Evolutionary conservation across 2,888 invertebrate species (phyloP), one percentile per base, ranked within the genome.

Genomic region (Ennomos fuscantarius): DNA sequence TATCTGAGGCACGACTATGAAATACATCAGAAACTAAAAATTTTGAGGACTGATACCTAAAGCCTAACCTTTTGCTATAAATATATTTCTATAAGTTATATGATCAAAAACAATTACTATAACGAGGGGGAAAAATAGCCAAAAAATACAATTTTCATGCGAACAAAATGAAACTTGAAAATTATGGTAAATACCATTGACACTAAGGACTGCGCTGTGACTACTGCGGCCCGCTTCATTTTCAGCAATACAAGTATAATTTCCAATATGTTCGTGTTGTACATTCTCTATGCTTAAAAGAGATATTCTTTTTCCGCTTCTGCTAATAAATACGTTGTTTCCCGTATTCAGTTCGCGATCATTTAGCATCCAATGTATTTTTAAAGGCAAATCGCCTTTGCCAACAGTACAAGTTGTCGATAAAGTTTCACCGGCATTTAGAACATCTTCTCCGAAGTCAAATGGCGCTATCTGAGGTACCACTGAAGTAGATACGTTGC

Each of bases 361-460:
- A 75, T 96, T 95, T 65, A 95, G 93, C 60, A 93, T 94, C 96
- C 96, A 96, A 58, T 93, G 90, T 68, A 96, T 94, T 73, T 93
- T 93, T 69, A 95, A 86, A 32, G 95, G 95, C 52, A 94, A 82
- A 81, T 96, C 96, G 42, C 96, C 96, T 81, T 96, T 95, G 55
- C 93, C 93, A 51, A 95, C 94, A 54, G 95, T 93, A 78, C 96
- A 96, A 57, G 94, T 94, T n/a, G 94, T 92, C 65, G 95, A 94
- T 52, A 95, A 94, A 78, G 95, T 93, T 82, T 96, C 96, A 72
- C 95, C 95, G 63, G 95, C 95, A 80, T 96, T 95, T 44, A 94
- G 92, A 47, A 94, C 92, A 62, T 95, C 95, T 69, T 95, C 95
- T 60, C 96, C 96, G 72, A 96, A 95, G 76, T 94, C 93, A 76